phyloP scores from a whole-genome alignment of 1,140 invertebrate species.

The Pachyrhynchus sulphureomaculatus region DNA sequence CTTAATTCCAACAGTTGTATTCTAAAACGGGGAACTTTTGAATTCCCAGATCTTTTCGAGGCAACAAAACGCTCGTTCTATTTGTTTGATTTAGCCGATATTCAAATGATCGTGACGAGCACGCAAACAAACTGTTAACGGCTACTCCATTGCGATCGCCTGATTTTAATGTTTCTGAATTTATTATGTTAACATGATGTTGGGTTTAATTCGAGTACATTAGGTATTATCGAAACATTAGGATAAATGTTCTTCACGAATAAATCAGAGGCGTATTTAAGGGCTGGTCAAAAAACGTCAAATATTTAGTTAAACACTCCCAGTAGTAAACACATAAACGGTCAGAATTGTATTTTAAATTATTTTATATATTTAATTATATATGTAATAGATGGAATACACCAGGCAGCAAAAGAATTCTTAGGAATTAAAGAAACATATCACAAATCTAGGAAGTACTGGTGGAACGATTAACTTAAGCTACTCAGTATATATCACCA shows the following conservation, averaged over 20 bases:
- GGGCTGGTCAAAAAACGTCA: too few species aligned
- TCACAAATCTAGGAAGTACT: too few species aligned
- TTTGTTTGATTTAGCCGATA: constrained; percentile 41
- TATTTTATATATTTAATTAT: too few species aligned
- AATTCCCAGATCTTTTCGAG: constrained; percentile 29
- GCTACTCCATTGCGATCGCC: background rate
- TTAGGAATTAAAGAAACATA: too few species aligned
- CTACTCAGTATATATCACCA: too few species aligned
- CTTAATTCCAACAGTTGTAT: constrained; percentile 33
- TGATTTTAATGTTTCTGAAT: background rate
- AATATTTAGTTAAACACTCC: too few species aligned
- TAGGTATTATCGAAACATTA: background rate
- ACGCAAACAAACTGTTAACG: constrained; percentile 40
- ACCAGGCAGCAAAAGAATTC: too few species aligned
- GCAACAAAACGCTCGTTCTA: constrained; percentile 38
- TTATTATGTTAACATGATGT: background rate
- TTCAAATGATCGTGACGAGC: constrained; percentile 37
- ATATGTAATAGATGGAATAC: too few species aligned
- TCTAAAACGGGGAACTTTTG: constrained; percentile 31
- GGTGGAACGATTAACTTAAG: too few species aligned
- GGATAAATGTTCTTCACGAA: background rate
- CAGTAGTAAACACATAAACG: too few species aligned
- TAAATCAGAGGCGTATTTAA: background rate
- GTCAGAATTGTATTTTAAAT: too few species aligned
- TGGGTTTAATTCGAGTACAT: background rate